Evolutionary conservation across 2,797 vertebrate genomes (phyloP).

Genomic region (Rhincodon typus): DNA sequence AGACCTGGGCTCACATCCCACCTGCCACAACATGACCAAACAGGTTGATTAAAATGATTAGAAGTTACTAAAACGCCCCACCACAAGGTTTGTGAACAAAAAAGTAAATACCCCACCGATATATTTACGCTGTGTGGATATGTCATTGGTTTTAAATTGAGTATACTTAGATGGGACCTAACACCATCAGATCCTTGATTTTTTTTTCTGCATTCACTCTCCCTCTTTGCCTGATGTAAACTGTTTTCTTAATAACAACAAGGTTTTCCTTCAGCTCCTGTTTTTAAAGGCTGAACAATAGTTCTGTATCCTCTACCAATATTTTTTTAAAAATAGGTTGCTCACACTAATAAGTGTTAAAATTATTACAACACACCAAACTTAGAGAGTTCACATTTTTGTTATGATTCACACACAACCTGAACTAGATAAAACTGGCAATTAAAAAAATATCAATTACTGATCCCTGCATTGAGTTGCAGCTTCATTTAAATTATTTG

Average conservation of each 20-base stretch:
- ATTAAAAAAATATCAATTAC: constrained; percentile 10
- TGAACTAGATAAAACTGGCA: background rate
- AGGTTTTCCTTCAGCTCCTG: background rate
- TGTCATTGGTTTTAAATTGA: background rate
- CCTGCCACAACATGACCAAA: no score
- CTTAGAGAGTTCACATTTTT: no score
- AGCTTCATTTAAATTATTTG: background rate
- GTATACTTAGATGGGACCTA: background rate
- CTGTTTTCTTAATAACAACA: background rate
- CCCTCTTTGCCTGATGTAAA: background rate
- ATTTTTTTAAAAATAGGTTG: no score
- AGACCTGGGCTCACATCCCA: no score
- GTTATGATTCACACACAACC: background rate
- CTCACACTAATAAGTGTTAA: background rate
- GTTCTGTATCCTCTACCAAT: background rate
- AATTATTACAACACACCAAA: background rate
- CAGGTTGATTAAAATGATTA: no score
- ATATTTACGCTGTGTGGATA: background rate
- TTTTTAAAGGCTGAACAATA: background rate
- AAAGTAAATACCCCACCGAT: no score
- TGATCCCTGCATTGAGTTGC: no score
- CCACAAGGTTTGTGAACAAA: background rate
- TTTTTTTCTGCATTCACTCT: background rate
- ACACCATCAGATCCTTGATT: background rate
- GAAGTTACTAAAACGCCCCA: no score